A percentile compares a stretch with the other conserved stretches of the same genome.
Conservation (phyloP, 2,113 vertebrate genomes). For the Platichthys flesus region DNA sequence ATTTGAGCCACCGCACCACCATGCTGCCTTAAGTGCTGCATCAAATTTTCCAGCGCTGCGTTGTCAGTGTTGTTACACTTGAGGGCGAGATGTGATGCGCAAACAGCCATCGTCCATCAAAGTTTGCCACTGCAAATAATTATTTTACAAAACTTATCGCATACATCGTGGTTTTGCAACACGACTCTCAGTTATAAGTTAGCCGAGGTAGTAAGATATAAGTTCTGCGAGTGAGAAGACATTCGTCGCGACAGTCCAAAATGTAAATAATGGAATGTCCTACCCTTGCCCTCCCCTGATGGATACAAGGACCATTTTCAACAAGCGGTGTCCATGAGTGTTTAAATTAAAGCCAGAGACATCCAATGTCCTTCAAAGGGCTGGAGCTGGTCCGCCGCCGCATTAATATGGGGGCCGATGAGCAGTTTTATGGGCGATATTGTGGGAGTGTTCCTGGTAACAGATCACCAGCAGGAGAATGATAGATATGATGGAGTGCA, state of each 20-base stretch:
- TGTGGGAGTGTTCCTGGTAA: slow-evolving; percentile 72
- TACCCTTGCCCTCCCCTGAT: slow-evolving; percentile 49
- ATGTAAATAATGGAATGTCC: slow-evolving; percentile 38
- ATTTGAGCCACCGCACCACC: too few species aligned
- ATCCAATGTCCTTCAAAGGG: slow-evolving; percentile 68
- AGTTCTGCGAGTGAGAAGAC: neutral
- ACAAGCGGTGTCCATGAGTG: slow-evolving; percentile 49
- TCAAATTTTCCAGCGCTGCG: slow-evolving; percentile 4
- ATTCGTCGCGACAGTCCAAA: slow-evolving; percentile 11
- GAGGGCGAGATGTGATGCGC: neutral
- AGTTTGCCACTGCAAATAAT: neutral
- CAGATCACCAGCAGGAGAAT: slow-evolving; percentile 66
- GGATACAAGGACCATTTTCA: slow-evolving; percentile 49
- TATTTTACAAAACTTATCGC: too few species aligned
- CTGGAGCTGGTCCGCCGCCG: slow-evolving; percentile 34
- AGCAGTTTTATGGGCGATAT: slow-evolving; percentile 76
- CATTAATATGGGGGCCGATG: slow-evolving; percentile 67
- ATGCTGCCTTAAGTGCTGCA: neutral
- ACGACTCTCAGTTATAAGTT: neutral
- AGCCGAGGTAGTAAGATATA: neutral
- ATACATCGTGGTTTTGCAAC: neutral
- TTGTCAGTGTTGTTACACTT: neutral
- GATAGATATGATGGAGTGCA: slow-evolving; percentile 77
- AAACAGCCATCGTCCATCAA: neutral
- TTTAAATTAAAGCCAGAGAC: slow-evolving; percentile 73